These are phyloP conservation scores for Heliangelus exortis DNA, from an alignment of 2,797 vertebrate genomes.

Conservation along the genomic window DNA sequence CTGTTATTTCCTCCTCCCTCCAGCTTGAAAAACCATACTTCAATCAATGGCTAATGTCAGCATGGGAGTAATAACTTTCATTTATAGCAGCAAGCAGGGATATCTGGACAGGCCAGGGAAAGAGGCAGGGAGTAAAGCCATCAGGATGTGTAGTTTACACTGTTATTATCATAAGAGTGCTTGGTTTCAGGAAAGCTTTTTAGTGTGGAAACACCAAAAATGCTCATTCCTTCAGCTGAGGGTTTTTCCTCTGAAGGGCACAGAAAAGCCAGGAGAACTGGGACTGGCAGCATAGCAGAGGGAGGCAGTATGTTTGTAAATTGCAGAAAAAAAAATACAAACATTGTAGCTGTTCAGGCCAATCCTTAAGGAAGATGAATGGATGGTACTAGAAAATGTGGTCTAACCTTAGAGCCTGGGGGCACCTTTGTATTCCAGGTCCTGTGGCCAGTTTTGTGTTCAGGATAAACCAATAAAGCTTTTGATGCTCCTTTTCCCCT, in stretches of 20 bases:
- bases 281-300: neutral
- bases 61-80: conserved; percentile 69
- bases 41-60: conserved; percentile 71
- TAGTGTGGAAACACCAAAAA: neutral
- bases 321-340: neutral
- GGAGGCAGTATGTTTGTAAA: neutral
- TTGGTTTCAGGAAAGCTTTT: conserved; percentile 19
- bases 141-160: conserved; percentile 52
- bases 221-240: neutral
- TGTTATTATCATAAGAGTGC: conserved; percentile 24
- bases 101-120: conserved; percentile 69
- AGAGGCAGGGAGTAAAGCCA: conserved; percentile 41
- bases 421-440: neutral
- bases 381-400: neutral
- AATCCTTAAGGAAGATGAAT: neutral
- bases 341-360: neutral
- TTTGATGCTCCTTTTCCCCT: neutral
- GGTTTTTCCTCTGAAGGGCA: neutral
- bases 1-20: conserved; percentile 67
- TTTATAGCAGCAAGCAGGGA: conserved; percentile 67
- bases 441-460: neutral
- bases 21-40: conserved; percentile 69
- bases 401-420: neutral
- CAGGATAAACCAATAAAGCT: neutral
- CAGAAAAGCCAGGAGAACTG: neutral